Percentiles rank a stretch among this genome's conserved stretches.
Conservation (phyloP, 2,113 vertebrate genomes). For the Pseudolaguvia tuberculata region DNA sequence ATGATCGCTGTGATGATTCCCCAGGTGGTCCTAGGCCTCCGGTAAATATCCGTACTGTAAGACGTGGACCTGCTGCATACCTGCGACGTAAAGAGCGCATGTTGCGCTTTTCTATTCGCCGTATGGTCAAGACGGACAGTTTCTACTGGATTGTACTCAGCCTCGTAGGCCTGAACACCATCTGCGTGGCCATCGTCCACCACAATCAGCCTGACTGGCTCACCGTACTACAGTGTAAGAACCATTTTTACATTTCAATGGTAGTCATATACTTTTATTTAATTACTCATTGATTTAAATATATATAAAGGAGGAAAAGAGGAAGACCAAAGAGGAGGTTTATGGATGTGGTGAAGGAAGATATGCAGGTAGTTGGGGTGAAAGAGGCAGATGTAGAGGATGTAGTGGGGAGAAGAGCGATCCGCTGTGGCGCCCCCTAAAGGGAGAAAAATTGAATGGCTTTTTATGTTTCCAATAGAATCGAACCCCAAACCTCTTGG, state of each 20-base stretch:
- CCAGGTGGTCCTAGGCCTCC: conserved; percentile 84
- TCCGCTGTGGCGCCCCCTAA: too few relatives aligned
- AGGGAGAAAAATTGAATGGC: too few relatives aligned
- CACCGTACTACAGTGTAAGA: conserved; percentile 94
- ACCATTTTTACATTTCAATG: too few relatives aligned
- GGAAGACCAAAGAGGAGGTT: too few relatives aligned
- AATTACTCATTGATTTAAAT: too few relatives aligned
- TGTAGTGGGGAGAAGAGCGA: too few relatives aligned
- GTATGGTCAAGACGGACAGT: conserved; percentile 97
- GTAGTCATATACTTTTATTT: too few relatives aligned
- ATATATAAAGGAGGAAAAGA: too few relatives aligned
- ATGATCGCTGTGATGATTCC: background rate
- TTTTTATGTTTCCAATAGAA: background rate
- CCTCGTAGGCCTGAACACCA: conserved; percentile 93
- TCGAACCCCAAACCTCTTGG: background rate
- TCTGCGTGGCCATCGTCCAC: conserved; percentile 97
- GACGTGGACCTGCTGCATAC: conserved; percentile 88
- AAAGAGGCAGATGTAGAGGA: too few relatives aligned
- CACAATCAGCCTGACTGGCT: conserved; percentile 96
- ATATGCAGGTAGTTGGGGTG: too few relatives aligned
- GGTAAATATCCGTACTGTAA: conserved; percentile 86
- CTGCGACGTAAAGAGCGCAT: conserved; percentile 92
- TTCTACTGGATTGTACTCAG: conserved; percentile 96
- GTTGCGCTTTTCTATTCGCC: conserved; percentile 91
- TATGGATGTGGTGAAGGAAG: too few relatives aligned